These are phyloP conservation scores for Callimorpha dominula DNA, from an alignment of 2,888 invertebrate genomes.

Conservation along the genomic window DNA sequence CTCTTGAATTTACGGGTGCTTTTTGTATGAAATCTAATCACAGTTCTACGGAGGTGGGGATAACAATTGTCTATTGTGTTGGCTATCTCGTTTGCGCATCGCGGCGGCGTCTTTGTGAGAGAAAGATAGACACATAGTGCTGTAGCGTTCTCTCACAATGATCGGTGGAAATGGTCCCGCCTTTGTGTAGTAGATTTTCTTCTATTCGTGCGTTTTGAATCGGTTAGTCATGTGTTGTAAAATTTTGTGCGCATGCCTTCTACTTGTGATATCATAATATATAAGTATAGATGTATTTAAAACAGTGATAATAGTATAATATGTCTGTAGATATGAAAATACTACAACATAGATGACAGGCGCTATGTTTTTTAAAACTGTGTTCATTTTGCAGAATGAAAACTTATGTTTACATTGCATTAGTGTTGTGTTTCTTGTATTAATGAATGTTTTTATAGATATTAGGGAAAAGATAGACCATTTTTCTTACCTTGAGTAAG, in stretches of 20 bases:
- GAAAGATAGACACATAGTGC: constrained; percentile 58
- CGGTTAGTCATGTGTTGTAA: constrained; percentile 54
- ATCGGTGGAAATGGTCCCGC: constrained; percentile 72
- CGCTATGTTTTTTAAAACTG: too few species aligned
- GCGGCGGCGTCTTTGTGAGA: constrained; percentile 70
- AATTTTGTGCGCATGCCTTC: constrained; percentile 71
- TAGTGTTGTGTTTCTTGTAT: too few species aligned
- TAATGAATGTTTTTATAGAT: too few species aligned
- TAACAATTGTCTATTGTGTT: constrained; percentile 86
- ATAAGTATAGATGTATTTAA: neutral
- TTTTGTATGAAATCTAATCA: constrained; percentile 63
- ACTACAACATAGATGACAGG: too few species aligned
- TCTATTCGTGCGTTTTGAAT: constrained; percentile 70
- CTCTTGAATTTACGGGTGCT: constrained; percentile 40
- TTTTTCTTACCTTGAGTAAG: too few species aligned
- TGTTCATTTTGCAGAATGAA: too few species aligned
- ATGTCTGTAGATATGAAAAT: too few species aligned
- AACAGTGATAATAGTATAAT: too few species aligned
- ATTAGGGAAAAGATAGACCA: too few species aligned
- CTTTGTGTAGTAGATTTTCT: constrained; percentile 77
- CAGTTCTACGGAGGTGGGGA: constrained; percentile 78
- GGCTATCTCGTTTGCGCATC: constrained; percentile 83
- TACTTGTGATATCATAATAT: constrained; percentile 31
- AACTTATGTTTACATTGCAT: too few species aligned
- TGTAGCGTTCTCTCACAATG: constrained; percentile 72